Base-by-base conservation (phyloP, 2,797 vertebrate genomes). In the Myotis daubentonii region DNA sequence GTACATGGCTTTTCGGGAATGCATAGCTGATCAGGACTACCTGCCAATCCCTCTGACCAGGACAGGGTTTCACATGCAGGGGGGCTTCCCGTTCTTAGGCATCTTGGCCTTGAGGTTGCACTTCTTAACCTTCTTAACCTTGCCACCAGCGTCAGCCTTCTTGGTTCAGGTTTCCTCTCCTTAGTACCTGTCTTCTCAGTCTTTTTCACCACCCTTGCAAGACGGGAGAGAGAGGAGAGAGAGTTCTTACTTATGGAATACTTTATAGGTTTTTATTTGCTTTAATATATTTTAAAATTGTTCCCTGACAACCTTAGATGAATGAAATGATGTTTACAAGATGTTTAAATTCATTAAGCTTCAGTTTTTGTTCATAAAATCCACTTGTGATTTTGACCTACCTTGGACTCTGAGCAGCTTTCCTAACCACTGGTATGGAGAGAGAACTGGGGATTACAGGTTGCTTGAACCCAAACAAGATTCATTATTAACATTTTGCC, bases 341-440 rank as follows among this genome's bases (percentile, higher is more conserved):
- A 9, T 75, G 53, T 68, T 74, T 90, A 47, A 72, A 65, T 87
- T 60, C 1, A 85, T 88, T 85, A 60, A 44, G 92, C 30, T 80
- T 94, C 22, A 44, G 8, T 33, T 51, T 87, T 95, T 72, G 36
- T 33, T 85, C 15, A 65, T 84, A 47, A 91, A 94, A 72, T 70
- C 78, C 41, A 89, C 11, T 91, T 7, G 2, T 60, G 44, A 57
- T 33, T 89, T 74, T 89, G 30, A 70, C 47, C 28, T 68, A 3
- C 84, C 12, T 87, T 66, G 38, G 19, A 90, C 71, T 76, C 65
- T 55, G 72, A 25, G 12, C 15, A 70, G 28, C 75, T 89, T 22
- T 11, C 57, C 30, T 68, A 60, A 91, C 17, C 13, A 25, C 8
- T 72, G 38, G 8, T 75, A 19, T 44, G 17, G 19, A 33, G 16